Evolutionary conservation across 2,797 vertebrate genomes (phyloP).

Genomic region (Microhierax caerulescens): DNA sequence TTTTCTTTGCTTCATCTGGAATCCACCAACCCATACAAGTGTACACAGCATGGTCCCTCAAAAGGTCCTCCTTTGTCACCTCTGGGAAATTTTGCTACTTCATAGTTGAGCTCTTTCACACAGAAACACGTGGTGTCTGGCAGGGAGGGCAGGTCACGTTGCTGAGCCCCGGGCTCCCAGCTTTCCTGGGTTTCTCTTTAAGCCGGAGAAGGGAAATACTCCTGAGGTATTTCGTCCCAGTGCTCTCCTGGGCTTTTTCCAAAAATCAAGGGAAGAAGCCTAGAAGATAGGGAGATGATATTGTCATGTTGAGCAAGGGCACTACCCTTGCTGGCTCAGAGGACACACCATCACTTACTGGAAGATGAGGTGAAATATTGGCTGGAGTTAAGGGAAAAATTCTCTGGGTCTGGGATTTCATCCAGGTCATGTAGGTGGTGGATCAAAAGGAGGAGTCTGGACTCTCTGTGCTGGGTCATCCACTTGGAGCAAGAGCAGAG

Average conservation of each 20-base stretch:
- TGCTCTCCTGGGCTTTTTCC: background rate
- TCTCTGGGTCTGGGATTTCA: background rate
- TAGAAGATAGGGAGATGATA: background rate
- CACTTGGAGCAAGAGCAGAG: slow-evolving; percentile 12
- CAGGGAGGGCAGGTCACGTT: background rate
- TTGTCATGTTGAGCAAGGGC: background rate
- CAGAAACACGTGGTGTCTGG: background rate
- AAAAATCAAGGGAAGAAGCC: background rate
- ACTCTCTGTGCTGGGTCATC: background rate
- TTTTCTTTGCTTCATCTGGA: slow-evolving; percentile 52
- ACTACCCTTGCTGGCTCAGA: background rate
- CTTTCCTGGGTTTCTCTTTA: background rate
- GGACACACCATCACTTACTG: slow-evolving; percentile 6
- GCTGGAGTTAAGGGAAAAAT: slow-evolving; percentile 23
- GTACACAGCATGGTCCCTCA: background rate
- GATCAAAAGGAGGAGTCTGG: background rate
- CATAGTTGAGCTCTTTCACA: background rate
- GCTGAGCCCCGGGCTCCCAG: background rate
- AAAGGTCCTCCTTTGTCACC: slow-evolving; percentile 37
- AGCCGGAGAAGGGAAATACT: background rate
- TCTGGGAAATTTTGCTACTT: slow-evolving; percentile 12
- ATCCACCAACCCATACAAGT: background rate
- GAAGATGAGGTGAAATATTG: slow-evolving; percentile 3
- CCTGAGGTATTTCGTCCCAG: slow-evolving; percentile 7
- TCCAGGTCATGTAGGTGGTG: slow-evolving; percentile 7